Evolutionary conservation across 2,888 invertebrate species (phyloP).

Genomic region (Ferrisia virgata): DNA sequence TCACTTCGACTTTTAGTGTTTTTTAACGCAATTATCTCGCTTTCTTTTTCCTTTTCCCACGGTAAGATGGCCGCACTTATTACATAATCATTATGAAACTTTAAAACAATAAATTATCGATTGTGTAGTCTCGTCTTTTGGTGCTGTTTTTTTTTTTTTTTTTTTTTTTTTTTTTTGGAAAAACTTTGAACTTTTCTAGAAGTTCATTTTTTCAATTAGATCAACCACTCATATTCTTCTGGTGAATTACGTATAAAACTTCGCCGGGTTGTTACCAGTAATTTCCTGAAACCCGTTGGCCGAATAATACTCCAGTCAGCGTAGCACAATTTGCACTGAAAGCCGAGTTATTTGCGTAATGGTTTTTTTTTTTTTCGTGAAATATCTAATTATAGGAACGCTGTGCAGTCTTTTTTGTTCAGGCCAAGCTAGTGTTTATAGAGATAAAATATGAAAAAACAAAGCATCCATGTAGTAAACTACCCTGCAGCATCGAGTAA

Average conservation of each 20-base stretch:
- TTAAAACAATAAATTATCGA: constrained; percentile 1
- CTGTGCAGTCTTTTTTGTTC: too few species aligned
- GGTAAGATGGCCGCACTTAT: constrained; percentile 1
- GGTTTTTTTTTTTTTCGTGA: too few species aligned
- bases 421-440: too few species aligned
- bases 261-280: not conserved
- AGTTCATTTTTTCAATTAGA: not conserved
- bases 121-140: not conserved
- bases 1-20: not conserved
- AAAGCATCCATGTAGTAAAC: not conserved
- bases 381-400: too few species aligned
- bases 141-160: not conserved
- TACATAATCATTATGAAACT: not conserved
- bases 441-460: not conserved
- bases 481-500: not conserved
- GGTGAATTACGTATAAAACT: not conserved
- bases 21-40: not conserved
- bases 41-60: not conserved
- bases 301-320: not conserved
- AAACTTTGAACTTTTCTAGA: not conserved
- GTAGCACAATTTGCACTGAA: too few species aligned
- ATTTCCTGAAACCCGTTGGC: not conserved
- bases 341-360: too few species aligned
- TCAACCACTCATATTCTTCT: not conserved
- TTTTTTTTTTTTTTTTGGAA: not conserved